phyloP scores from a whole-genome alignment of 2,113 vertebrate genomes.

The Oreochromis tanganicae region DNA sequence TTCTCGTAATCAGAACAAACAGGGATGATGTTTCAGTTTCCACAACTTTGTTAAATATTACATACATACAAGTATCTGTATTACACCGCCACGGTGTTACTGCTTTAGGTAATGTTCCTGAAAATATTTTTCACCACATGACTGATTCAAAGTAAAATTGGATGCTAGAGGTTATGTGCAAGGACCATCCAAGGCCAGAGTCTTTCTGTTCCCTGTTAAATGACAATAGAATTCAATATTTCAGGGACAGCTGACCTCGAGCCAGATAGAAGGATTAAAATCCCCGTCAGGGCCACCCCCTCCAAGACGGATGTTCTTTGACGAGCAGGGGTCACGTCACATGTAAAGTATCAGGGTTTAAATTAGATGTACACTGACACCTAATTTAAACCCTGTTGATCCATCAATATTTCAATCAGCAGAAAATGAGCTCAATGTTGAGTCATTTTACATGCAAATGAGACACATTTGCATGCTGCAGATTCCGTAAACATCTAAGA shows the following conservation, averaged over 20 bases:
- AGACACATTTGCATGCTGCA: background rate
- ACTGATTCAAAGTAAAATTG: background rate
- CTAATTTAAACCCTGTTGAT: background rate
- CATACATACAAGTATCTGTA: background rate
- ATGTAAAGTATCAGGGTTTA: background rate
- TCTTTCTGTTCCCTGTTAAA: constrained; percentile 2
- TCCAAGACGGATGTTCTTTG: background rate
- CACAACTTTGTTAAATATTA: background rate
- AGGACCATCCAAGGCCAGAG: constrained; percentile 1
- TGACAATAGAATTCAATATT: constrained; percentile 54
- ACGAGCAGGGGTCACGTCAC: background rate
- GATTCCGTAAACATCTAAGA: background rate
- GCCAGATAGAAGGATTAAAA: constrained; percentile 8
- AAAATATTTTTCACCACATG: background rate
- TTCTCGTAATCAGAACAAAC: background rate
- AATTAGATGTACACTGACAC: background rate
- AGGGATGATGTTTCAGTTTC: background rate
- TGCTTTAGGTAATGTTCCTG: background rate
- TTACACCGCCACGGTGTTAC: background rate
- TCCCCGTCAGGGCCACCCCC: constrained; percentile 17
- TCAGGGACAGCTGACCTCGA: constrained; percentile 39
- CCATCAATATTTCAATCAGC: background rate
- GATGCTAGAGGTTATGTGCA: background rate
- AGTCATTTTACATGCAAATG: background rate
- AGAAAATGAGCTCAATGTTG: background rate